Base-by-base conservation (phyloP, 1,140 invertebrate species). In the Pseudachorutes palmiensis region DNA sequence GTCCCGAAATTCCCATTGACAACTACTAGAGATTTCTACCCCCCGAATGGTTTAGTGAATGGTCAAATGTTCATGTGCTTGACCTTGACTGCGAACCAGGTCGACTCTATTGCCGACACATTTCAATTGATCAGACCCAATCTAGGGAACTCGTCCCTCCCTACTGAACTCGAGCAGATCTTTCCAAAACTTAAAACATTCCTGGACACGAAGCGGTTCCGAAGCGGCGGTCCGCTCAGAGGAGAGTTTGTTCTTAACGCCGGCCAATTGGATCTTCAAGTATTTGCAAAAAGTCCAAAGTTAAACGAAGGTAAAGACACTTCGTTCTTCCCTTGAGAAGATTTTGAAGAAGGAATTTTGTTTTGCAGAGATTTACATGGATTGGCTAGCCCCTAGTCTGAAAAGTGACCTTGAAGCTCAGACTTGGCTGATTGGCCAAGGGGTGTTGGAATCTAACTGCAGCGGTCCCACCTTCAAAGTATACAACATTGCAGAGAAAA, bases 371-470 rank as follows among this genome's bases (percentile, higher is more conserved):
- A 78, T 97, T 3, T 97, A 96, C 75, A 83, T 83, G 63, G 86
- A 88, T 45, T 81, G 89, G 71, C 85, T 96, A 14, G 90, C 89
- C 0, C 86, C 87, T 12, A 76, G 80, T 30, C 76, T 95, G 16
- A 80, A 87, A 66, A 81, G 83, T 0, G 82, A 86, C 75, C 79
- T 96, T 1, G 82, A 86, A 0, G 86, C 88, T 1, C 91, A 96
- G 80, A 89, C 90, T 0, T 97, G 93, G 93, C 82, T 86, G 14
- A 90, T 93, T 78, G 90, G 91, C 31, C 81, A 80, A 0, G 87
- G 86, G 0, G 84, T 83, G 58, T 77, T 90, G 49, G 83, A 84
- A 26, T 88, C 86, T 0, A 82, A 85, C 68, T 94, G 88, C 62
- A 59, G 24, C 30, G 22, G 26, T 9, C 9, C 19, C 36, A 9